Percentiles rank a stretch among this genome's conserved stretches.
phyloP scores from a whole-genome alignment of 2,888 invertebrate species.

The Chesias legatella region DNA sequence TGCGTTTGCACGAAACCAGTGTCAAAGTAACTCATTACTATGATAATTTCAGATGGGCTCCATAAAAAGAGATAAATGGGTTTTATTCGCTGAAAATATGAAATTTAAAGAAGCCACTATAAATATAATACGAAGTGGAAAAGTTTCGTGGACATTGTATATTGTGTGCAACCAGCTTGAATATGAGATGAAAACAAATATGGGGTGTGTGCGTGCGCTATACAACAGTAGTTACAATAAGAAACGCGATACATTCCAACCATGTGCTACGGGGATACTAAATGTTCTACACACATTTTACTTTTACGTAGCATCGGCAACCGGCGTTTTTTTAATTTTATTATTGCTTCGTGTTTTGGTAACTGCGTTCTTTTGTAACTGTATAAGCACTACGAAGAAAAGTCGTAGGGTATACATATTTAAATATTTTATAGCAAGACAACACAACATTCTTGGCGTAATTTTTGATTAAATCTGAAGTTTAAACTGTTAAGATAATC shows the following conservation, averaged over 20 bases:
- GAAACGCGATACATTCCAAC: constrained; percentile 5
- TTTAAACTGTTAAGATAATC: too few species aligned
- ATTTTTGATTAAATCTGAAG: too few species aligned
- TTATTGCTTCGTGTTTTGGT: too few species aligned
- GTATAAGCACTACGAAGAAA: too few species aligned
- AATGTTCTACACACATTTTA: too few species aligned
- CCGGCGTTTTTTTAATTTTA: too few species aligned
- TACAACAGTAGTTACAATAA: constrained; percentile 14
- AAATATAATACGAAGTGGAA: constrained; percentile 11
- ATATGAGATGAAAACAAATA: constrained; percentile 16
- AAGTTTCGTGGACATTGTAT: constrained; percentile 11
- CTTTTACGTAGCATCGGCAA: too few species aligned
- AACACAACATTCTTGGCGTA: too few species aligned
- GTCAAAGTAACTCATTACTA: constrained; percentile 36
- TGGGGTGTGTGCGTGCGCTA: constrained; percentile 10
- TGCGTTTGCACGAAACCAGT: constrained; percentile 19
- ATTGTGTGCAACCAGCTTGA: constrained; percentile 16
- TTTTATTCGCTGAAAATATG: constrained; percentile 16
- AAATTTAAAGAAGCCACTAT: constrained; percentile 18
- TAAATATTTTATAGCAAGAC: too few species aligned
- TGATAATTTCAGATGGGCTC: constrained; percentile 31
- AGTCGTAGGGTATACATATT: too few species aligned
- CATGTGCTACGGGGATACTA: constrained; percentile 14
- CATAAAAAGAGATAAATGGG: constrained; percentile 36
- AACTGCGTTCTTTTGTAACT: too few species aligned